Evolutionary conservation across 2,797 vertebrate species (phyloP).

Genomic region (Micromesistius poutassou): DNA sequence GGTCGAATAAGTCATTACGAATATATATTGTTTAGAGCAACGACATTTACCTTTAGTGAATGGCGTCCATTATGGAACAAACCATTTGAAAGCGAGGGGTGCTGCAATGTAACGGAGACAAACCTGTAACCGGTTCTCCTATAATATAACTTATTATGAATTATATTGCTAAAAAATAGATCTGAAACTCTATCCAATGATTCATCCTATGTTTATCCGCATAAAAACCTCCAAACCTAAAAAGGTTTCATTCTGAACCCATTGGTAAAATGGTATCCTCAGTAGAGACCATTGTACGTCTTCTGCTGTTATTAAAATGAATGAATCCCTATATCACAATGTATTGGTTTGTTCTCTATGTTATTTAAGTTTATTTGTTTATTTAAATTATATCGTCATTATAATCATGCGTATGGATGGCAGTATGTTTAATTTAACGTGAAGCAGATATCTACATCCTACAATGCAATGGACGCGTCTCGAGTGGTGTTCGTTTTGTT

Average conservation of each 20-base stretch:
- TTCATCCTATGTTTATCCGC: not conserved
- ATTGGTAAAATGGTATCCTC: constrained; percentile 44
- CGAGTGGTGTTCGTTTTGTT: not conserved
- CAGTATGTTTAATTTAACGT: not conserved
- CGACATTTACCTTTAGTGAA: constrained; percentile 69
- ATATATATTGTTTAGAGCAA: constrained; percentile 27
- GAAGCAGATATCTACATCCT: not conserved
- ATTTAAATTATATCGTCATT: not conserved
- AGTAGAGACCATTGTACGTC: constrained; percentile 44
- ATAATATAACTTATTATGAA: not conserved
- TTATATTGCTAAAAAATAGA: accelerated
- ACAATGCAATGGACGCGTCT: not conserved
- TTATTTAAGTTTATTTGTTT: not conserved
- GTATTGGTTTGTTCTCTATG: not conserved
- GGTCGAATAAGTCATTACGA: accelerated
- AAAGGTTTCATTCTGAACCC: accelerated
- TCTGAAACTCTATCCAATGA: accelerated
- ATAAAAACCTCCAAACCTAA: not conserved
- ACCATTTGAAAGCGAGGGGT: constrained; percentile 41
- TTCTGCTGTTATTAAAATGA: not conserved
- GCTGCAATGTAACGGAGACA: not conserved
- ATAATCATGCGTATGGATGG: not conserved
- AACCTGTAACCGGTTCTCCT: not conserved
- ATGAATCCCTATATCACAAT: not conserved
- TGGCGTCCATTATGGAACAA: constrained; percentile 69